Conservation (phyloP, 2,888 invertebrate species). For the Machimus rusticus region DNA sequence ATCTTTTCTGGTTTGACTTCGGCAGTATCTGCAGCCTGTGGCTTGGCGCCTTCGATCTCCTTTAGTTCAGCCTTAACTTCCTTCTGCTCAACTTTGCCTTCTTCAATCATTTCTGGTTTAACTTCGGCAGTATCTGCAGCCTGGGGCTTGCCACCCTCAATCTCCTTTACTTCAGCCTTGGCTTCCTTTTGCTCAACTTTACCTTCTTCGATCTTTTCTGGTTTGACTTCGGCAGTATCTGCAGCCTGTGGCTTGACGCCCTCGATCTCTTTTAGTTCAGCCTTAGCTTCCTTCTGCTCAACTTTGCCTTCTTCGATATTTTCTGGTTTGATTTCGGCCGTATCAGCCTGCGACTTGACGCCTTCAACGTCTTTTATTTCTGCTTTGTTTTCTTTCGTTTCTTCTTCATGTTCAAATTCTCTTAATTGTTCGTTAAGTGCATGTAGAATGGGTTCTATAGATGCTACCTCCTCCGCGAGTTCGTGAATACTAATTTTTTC, state of each 20-base stretch:
- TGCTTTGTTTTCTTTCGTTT: background rate
- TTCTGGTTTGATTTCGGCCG: background rate
- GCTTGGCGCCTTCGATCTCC: slow-evolving; percentile 28
- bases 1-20: slow-evolving; percentile 5
- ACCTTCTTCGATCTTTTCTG: slow-evolving; percentile 45
- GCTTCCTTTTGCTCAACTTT: slow-evolving; percentile 38
- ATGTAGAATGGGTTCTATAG: background rate
- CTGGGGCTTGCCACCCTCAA: background rate
- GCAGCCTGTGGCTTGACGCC: background rate
- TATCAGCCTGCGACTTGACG: slow-evolving; percentile 42
- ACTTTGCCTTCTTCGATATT: slow-evolving; percentile 9
- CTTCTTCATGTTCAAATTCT: background rate
- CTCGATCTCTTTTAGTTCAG: slow-evolving; percentile 39
- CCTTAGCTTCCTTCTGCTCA: background rate
- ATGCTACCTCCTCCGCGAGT: background rate
- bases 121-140: background rate
- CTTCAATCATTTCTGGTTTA: background rate
- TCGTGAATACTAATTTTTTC: background rate
- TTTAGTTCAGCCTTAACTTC: slow-evolving; percentile 11
- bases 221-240: background rate
- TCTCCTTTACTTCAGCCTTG: background rate
- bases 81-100: background rate
- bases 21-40: background rate
- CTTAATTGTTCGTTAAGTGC: background rate
- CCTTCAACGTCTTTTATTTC: background rate